Base-by-base conservation (phyloP, 2,888 invertebrate species). In the Venusia cambrica region DNA sequence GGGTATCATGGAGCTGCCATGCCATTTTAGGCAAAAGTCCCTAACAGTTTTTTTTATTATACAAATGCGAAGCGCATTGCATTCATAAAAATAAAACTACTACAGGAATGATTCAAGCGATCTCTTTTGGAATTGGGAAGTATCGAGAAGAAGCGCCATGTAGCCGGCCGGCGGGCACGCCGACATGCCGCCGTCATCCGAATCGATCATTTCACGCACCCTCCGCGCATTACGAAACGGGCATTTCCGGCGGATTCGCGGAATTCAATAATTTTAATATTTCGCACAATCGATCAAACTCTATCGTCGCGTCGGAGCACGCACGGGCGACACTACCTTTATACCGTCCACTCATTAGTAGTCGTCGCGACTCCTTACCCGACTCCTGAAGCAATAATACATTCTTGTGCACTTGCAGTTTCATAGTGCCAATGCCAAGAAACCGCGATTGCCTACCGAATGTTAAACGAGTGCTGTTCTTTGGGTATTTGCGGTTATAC, bases 391-490 rank as follows among this genome's bases (percentile, higher is more conserved):
- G 62, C 73, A 66, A 79, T 83, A 76, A 83, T 81, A 80, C 72
- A 85, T 84, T 78, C 84, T 73, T 75, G 74, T 83, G 83, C 84
- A 85, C 81, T 85, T 84, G 83, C 84, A 84, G 71, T 81, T 83
- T 85, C 74, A 71, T 73, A 76, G n/a, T n/a, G n/a, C n/a, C 66
- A 73, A 58, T 81, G 77, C 79, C 79, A 71, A 78, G 77, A 79
- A 81, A 76, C 73, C 66, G 57, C 74, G 60, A 62, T 64, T 73
- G 62, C 64, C 77, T 73, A 64, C 73, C 79, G 81, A 83, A 85
- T 85, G 66, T 66, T 74, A 74, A 84, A 75, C 63, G 69, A 54
- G 48, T 56, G 72, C 75, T 76, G 73, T 74, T 70, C 51, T 44
- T 62, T 61, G 53, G 53, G 55, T 28, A 24, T 18, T 17, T 21